phyloP scores from a whole-genome alignment of 2,888 invertebrate genomes.

The Hypercompe scribonia region DNA sequence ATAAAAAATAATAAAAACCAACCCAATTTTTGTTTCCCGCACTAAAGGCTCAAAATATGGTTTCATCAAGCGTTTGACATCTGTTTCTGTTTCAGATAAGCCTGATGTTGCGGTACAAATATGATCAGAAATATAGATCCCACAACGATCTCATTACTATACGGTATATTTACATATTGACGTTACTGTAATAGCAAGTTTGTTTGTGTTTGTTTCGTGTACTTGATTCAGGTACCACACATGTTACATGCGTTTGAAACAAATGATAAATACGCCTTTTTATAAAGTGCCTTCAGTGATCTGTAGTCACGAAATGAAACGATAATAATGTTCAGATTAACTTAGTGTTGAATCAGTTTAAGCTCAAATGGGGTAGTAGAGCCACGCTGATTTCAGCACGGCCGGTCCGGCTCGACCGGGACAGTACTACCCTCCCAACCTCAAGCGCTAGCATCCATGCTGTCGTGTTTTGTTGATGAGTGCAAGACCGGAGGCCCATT shows the following conservation, averaged over 20 bases:
- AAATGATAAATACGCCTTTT: neutral
- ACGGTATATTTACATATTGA: constrained; percentile 35
- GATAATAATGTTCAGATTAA: too few relatives aligned
- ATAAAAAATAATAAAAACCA: constrained; percentile 8
- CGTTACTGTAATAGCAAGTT: constrained; percentile 25
- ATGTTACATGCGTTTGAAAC: constrained; percentile 11
- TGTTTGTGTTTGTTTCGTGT: neutral
- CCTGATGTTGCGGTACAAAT: constrained; percentile 10
- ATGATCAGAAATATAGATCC: constrained; percentile 16
- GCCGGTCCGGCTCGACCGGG: too few relatives aligned
- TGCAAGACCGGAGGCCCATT: too few relatives aligned
- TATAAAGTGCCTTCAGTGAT: neutral
- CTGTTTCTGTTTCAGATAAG: constrained; percentile 21
- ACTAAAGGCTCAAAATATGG: constrained; percentile 21
- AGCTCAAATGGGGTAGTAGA: too few relatives aligned
- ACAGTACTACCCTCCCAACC: too few relatives aligned
- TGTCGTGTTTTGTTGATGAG: too few relatives aligned
- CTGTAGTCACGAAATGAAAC: too few relatives aligned
- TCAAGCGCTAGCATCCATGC: too few relatives aligned
- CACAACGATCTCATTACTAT: constrained; percentile 27
- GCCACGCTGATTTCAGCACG: too few relatives aligned
- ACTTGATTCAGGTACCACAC: constrained; percentile 22
- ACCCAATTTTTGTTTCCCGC: constrained; percentile 7
- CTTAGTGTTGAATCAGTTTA: too few relatives aligned
- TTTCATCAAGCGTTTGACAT: constrained; percentile 18